Evolutionary conservation across 2,797 vertebrate genomes (phyloP), one percentile per base, ranked within the genome.

Genomic region (Macroramphosus scolopax): DNA sequence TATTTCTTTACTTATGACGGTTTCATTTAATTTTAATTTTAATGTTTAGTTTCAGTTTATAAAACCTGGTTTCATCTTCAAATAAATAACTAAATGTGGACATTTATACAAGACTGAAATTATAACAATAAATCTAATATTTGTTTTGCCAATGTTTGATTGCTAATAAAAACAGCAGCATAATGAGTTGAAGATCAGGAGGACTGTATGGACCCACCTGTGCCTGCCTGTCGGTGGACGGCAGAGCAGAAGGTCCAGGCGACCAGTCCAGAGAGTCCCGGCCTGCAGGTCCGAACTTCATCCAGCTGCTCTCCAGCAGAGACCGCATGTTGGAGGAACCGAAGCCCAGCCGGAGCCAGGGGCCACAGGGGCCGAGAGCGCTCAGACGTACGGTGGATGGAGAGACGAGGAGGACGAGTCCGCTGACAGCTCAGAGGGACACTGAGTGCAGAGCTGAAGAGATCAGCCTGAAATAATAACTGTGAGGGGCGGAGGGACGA

Each of bases 211-310:
- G 77, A 92, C 92, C 81, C 63, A 94, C 93, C 82, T 89, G 74
- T 25, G 87, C 78, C 75, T 92, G 89, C 46, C 88, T 86, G 77
- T 94, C 92, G 15, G 74, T 87, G 57, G 92, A 88, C 2, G 89
- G 82, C 40, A 85, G 84, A 37, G 84, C 77, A 0, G 92, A 87
- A 31, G 92, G 89, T 1, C 85, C 90, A 0, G 91, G 86, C 2
- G 92, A 76, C 92, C 91, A 92, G 87, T 95, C 92, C 5, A 94
- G 87, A n/a, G 84, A 91, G 44, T 92, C 93, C 33, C 93, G 83
- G 46, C 91, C 90, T 0, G 92, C 93, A 0, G 93, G 92, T 47
- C 94, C 93, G 18, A 94, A 95, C 85, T 90, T 88, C 54, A 79
- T 91, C 93, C 91, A 93, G 87, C 88, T 94, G 90, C 90, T 93